These are phyloP conservation scores for Drosophila sordidula DNA, from an alignment of 2,888 invertebrate genomes.

Conservation along the genomic window DNA sequence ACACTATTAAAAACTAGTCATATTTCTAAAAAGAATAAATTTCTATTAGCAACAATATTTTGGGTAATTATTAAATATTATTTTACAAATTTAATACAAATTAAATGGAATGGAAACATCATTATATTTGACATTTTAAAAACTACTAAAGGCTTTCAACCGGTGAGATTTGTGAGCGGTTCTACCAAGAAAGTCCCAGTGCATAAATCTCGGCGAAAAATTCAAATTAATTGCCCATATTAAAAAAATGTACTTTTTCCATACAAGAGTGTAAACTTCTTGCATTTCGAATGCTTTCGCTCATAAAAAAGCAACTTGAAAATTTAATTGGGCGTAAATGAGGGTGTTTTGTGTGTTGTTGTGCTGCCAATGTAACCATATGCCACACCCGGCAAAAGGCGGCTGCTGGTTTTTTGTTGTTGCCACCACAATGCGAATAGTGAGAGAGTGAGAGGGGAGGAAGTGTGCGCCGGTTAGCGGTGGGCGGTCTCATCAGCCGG, in stretches of 20 bases:
- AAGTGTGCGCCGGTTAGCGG: conserved; percentile 49
- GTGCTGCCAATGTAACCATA: conserved; percentile 58
- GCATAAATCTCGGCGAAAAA: background rate
- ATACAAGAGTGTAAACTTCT: background rate
- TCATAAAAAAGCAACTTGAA: conserved; percentile 65
- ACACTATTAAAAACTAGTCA: no score
- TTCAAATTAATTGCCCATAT: conserved; percentile 1
- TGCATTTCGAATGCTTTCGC: conserved; percentile 7
- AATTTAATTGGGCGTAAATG: conserved; percentile 82
- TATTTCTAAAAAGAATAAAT: no score
- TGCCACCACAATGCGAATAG: background rate
- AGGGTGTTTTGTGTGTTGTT: conserved; percentile 77
- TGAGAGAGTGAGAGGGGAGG: background rate
- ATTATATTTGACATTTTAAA: no score
- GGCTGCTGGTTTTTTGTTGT: conserved; percentile 30
- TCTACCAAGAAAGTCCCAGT: no score
- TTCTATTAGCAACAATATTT: no score
- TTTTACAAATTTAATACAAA: no score
- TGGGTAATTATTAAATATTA: no score
- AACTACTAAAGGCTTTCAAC: no score
- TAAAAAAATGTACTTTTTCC: background rate
- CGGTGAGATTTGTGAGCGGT: no score
- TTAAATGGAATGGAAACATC: no score
- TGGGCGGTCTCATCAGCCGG: conserved; percentile 78
- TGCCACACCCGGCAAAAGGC: conserved; percentile 68